Evolutionary conservation across 1,140 invertebrate genomes (phyloP), one percentile per base, ranked within the genome.

Genomic region (Harpegnathos saltator): DNA sequence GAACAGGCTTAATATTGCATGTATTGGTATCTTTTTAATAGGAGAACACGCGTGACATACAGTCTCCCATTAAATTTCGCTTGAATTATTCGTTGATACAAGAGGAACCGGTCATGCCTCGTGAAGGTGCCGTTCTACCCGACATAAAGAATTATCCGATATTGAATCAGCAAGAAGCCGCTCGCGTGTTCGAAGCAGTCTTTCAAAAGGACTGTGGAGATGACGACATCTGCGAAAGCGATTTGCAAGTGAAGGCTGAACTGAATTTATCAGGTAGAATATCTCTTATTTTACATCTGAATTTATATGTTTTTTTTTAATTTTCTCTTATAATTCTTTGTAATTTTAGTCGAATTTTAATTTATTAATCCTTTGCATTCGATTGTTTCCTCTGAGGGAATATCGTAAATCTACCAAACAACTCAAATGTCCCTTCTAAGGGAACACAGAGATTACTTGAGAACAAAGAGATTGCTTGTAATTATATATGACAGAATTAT

Each of bases 191-290:
- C 89, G 95, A 97, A 89, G 98, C 97, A 2, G 97, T 96, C 26
- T 99, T 99, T 94, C 96, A 98, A 71, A 99, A 99, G 94, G 98
- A 99, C 90, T 99, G 98, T 92, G 98, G 98, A 9, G 94, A 95
- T 0, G 98, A 99, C 91, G 98, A 98, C 89, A 95, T 98, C 26
- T 99, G 98, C 92, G 96, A 98, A 88, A 99, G 98, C 92, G 95
- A 98, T 90, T 92, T 99, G n/a, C 93, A 95, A 74, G 92, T 98
- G 0, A 92, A 95, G n/a, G 96, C 97, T 12, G 93, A 94, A 73
- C 93, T 98, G 1, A 94, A 96, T 89, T 93, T 98, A 48, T 95
- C 94, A 86, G 91, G 95, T 94, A 89, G 24, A 22, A 65, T 59
- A 9, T 84, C 63, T 38, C 19, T 66, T 54, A 54, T 2, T 61